Evolutionary conservation across 1,140 invertebrate species (phyloP), one percentile per base, ranked within the genome.

Genomic region (Pristionchus pacificus): DNA sequence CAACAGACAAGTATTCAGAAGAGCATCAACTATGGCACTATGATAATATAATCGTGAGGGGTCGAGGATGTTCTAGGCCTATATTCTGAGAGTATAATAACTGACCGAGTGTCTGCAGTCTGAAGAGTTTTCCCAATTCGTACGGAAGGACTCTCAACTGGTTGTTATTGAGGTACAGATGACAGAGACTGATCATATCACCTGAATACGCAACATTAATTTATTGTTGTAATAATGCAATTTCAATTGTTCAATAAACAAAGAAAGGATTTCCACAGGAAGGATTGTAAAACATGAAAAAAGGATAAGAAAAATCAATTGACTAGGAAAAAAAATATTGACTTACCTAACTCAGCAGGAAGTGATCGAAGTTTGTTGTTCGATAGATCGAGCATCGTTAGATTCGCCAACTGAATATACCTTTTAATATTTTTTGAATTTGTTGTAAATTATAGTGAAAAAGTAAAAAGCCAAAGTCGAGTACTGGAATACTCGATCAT

Each of bases 101-200:
- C 80, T 76, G 79, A 88, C 87, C 87, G 70, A 88, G 79, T 64
- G 80, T 87, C 86, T 94, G 91, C 76, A 99, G 88, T 86, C 97
- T 93, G 86, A 98, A 98, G 74, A 98, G 88, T 86, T 95, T 96
- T 75, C 96, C 96, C 78, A 99, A 88, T 86, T 98, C 95, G 86
- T 92, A 97, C 1, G 96, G 96, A 79, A 99, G 87, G 75, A 91
- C 89, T 63, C 94, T 88, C 74, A 99, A 88, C 83, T 90, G 90
- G 87, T 98, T 98, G 86, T 97, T 90, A 85, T 92, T 93, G 66
- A 98, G 87, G 79, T 93, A 89, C 76, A 98, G 88, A 87, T 98
- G 95, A 86, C 92, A 91, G 77, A 97, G 89, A 83, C 91, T 89
- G 84, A 93, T 91, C 81, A 98, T 89, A 84, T 97, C 94, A 15